Base-by-base conservation (phyloP, 2,113 vertebrate species). In the Oncorhynchus masou region DNA sequence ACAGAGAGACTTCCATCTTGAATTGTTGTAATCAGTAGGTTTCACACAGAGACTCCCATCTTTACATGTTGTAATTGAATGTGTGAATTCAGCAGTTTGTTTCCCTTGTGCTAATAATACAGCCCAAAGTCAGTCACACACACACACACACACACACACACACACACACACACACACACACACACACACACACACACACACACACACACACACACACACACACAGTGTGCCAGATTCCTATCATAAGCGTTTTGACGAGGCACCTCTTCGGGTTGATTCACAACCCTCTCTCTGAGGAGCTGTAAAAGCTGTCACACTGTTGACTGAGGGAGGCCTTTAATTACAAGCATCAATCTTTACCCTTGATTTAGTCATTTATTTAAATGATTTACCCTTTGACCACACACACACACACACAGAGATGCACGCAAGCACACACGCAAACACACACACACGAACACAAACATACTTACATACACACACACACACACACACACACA, bases 271-370 rank as follows among this genome's bases (percentile, higher is more conserved):
- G 68, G 73, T 72, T 68, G 69, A 66, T 51, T 57, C 34, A n/a
- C 12, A 25, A 57, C 71, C 29, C 73, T 51, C 39, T 83, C 70
- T 78, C 7, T 57, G n/a, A 25, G 39, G 66, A 51, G 27, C 60
- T 73, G 60, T 73, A 75, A 79, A 69, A 67, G 76, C 70, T 68
- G 80, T 79, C 51, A 77, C 27, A 19, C 31, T 49, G 29, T 62
- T 77, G 60, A 62, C 64, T 69, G 65, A 76, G 80, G 79, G 75
- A 74, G 67, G 54, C 74, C 74, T 75, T 70, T 73, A 84, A 76
- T 84, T 80, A 71, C 74, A 71, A 70, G 51, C 80, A 79, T 82
- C 74, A 80, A 84, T 81, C 82, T 80, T 48, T 79, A 22, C 9
- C 54, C 72, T 54, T 67, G 57, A 68, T 39, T 39, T 67, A 68